phyloP scores from a whole-genome alignment of 2,797 vertebrate species.

The Danio choprae region DNA sequence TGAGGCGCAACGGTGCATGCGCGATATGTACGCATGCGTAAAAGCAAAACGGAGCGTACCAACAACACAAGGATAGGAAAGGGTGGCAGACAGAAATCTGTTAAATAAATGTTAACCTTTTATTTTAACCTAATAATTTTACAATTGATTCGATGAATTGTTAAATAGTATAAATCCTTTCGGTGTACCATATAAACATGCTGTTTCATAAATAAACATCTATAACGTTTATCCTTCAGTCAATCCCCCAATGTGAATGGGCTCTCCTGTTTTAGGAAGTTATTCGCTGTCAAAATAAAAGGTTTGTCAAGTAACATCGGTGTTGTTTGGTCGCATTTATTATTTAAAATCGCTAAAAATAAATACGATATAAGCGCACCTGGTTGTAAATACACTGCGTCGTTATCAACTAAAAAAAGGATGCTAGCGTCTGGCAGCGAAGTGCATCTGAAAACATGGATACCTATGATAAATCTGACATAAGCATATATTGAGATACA shows the following conservation, averaged over 20 bases:
- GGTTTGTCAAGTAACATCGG: neutral
- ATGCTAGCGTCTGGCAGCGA: neutral
- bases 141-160: neutral
- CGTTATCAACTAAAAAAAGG: neutral
- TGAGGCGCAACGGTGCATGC: constrained; percentile 23
- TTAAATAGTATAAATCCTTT: neutral
- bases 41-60: constrained; percentile 16
- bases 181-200: too few relatives aligned
- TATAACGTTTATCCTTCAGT: neutral
- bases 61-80: neutral
- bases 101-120: neutral
- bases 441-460: constrained; percentile 16
- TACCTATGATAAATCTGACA: neutral
- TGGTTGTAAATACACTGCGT: neutral
- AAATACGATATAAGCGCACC: neutral
- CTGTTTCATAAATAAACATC: neutral
- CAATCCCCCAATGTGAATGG: constrained; percentile 31
- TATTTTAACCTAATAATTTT: neutral
- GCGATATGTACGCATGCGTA: neutral
- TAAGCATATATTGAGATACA: neutral
- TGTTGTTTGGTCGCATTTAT: neutral
- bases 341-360: neutral
- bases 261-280: constrained; percentile 37
- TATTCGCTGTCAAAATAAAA: constrained; percentile 46
- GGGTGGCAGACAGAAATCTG: neutral